These are phyloP conservation scores for Drosophila cracens DNA, from an alignment of 2,888 invertebrate species.

Conservation along the genomic window DNA sequence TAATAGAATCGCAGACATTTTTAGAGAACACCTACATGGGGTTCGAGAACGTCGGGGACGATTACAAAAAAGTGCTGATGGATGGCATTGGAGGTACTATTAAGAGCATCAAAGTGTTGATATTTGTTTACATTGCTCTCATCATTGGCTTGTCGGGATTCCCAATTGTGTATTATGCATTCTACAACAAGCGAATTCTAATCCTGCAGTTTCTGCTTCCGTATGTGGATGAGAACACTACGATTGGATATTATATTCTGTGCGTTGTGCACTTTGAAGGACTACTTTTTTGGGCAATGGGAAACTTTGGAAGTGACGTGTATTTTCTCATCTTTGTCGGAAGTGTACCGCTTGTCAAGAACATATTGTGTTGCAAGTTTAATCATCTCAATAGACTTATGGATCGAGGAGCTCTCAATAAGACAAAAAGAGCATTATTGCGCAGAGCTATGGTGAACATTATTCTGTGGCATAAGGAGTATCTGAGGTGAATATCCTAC, in stretches of 20 bases:
- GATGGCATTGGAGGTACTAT: slow-evolving; percentile 13
- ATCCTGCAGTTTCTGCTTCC: slow-evolving; percentile 59
- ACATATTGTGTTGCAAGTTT: slow-evolving; percentile 55
- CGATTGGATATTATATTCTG: slow-evolving; percentile 29
- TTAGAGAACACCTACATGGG: slow-evolving; percentile 37
- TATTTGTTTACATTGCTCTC: slow-evolving; percentile 5
- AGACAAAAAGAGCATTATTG: not conserved
- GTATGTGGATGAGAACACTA: slow-evolving; percentile 38
- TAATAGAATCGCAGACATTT: slow-evolving; percentile 5
- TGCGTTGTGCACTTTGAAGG: slow-evolving; percentile 21
- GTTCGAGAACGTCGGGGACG: slow-evolving; percentile 32
- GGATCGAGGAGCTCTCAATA: not conserved
- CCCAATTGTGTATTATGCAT: slow-evolving; percentile 19
- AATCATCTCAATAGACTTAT: slow-evolving; percentile 39
- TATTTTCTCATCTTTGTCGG: slow-evolving; percentile 43
- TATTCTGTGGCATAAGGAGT: slow-evolving; percentile 54
- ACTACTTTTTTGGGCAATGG: slow-evolving; percentile 46
- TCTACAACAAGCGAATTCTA: slow-evolving; percentile 39
- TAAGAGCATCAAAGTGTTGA: slow-evolving; percentile 28
- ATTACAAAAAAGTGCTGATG: slow-evolving; percentile 27
- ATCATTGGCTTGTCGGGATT: not conserved
- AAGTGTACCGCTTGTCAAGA: slow-evolving; percentile 52
- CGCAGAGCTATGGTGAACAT: slow-evolving; percentile 32
- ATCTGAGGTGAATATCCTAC: slow-evolving; percentile 40
- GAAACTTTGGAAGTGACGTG: slow-evolving; percentile 59